Base-by-base conservation (phyloP, 2,797 vertebrate species). In the Tamandua tetradactyla region DNA sequence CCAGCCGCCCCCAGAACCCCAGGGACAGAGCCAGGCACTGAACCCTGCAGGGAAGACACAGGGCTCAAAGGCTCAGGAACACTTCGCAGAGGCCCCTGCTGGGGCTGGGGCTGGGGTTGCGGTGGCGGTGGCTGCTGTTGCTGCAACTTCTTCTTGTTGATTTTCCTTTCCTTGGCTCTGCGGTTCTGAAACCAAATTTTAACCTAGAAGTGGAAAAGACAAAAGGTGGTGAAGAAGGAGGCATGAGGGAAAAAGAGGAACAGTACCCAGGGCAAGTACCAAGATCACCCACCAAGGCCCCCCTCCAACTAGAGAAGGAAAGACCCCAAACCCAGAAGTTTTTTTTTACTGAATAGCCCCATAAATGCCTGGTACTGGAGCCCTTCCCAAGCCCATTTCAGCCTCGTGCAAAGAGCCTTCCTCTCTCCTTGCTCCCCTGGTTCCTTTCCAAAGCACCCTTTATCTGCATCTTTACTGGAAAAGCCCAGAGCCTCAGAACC, bases 111-210 rank as follows among this genome's bases (percentile, higher is more conserved):
- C 0, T 89, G 82, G 2, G 96, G 49, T 0, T 87, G 82, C 0
- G 88, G 76, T 0, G 74, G 64, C 57, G 94, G 95, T 9, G 4
- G 96, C 17, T 18, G 97, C n/a, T n/a, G 96, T 11, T 95, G 96
- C 18, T 96, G 96, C 7, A 98, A 78, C 92, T 98, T 98, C 97
- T 99, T 99, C 97, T 98, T 99, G 96, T 98, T 98, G 96, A 99
- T 98, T 94, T 99, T 99, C 95, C 98, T 98, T 94, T 98, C 98
- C 94, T 98, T 98, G 1, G 98, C 98, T 94, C 98, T 97, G 89
- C 98, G 97, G 44, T 99, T 99, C 97, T 99, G 98, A 97, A 99
- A 99, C 98, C 98, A 99, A 66, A 99, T 99, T 97, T 99, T 99
- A 92, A 98, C 98, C 98, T 99, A 96, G 57, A 96, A 44, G 79